Base-by-base conservation (phyloP, 2,888 invertebrate species). In the Thymelicus acteon region DNA sequence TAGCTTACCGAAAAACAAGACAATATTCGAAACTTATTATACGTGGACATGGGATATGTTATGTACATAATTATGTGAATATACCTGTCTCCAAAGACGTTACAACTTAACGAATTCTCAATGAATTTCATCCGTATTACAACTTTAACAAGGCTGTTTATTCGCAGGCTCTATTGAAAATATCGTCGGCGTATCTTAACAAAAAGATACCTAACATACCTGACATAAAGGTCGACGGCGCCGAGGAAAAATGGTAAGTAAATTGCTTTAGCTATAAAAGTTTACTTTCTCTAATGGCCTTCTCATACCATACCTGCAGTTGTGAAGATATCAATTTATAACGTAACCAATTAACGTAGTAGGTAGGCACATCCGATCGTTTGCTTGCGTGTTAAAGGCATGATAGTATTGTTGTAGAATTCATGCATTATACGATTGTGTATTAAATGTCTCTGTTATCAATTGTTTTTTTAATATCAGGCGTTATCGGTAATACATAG, bases 151-250 rank as follows among this genome's bases (percentile, higher is more conserved):
- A 47, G 48, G 31, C 39, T 62, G 61, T 80, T 83, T 84, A 74
- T 84, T 78, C 75, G 10, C 93, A 97, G 97, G 97, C 98, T 7
- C 91, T 98, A 79, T 95, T 98, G 76, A 98, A 98, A 94, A 97
- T 98, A 83, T 97, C 98, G 7, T 97, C 98, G 64, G 97, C 97
- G 48, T 98, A 98, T 90, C 95, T 98, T 78, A 98, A 98, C 88
- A 98, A 98, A 94, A 98, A 98, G 94, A 98, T 98, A 80, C 98
- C 98, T 15, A 97, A 97, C 85, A 98, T 98, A 84, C 98, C 98
- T 2, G 98, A 98, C 83, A 96, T 98, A 74, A 97, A 98, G 89
- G 95, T 97, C 81, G 98, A 98, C 78, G 98, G 97, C 15, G 97
- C 97, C 49, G 97, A 97, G 73, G 98, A 98, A 87, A 97, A 97